Evolutionary conservation across 2,888 invertebrate species (phyloP), one percentile per base, ranked within the genome.

Genomic region (Baccha elongata): DNA sequence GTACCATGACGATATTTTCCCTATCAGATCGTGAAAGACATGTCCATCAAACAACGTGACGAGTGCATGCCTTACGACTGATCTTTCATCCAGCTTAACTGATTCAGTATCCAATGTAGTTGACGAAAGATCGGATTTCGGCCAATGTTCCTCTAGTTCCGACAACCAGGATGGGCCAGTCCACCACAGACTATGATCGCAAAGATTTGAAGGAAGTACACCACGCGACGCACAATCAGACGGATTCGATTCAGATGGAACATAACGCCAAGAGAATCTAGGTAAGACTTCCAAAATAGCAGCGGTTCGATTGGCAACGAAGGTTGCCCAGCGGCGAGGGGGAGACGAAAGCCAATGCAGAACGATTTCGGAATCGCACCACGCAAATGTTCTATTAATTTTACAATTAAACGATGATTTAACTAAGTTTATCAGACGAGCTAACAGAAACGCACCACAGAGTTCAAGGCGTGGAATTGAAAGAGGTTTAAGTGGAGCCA

Each of bases 341-440:
- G 80, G 81, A 32, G 60, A 64, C 0, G 74, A 76, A 1, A 88
- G 53, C 87, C 88, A 88, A 17, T 78, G 71, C 1, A 88, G 53
- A 2, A 86, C 86, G 10, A 88, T 86, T 15, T 84, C 85, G 0
- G 87, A 88, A 71, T 89, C 88, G 0, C 35, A 35, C 35, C 35
- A 35, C 35, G 8, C 2, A 86, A 84, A 86, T 85, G 87, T 21
- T 75, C 85, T 23, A 23, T 52, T 32, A 26, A 79, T 69, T 1
- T 42, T 40, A 1, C 44, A 19, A 8, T 64, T 83, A 2, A 83
- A 17, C 0, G 83, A 72, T 15, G 23, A 37, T 67, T 60, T 75
- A 1, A 83, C 50, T 0, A 42, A 48, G 1, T 21, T 50, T 42
- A 80, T 17, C 13, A 85, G 53, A 46, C 50, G 72, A 13, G 71